These are phyloP conservation scores for Brienomyrus brachyistius DNA, from an alignment of 2,113 vertebrate genomes.

Conservation along the genomic window DNA sequence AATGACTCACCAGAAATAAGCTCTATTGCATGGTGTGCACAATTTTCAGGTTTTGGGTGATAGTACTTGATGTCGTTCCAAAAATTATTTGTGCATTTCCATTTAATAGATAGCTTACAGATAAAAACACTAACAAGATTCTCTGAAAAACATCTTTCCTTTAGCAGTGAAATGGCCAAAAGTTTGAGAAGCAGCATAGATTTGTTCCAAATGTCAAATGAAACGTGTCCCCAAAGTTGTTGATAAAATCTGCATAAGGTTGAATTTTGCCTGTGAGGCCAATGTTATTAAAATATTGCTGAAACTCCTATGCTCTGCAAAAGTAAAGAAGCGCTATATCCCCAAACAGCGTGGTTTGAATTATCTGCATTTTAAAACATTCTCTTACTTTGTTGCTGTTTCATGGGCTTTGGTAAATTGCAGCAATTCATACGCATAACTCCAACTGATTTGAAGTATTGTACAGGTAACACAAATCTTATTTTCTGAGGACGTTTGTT, in stretches of 20 bases:
- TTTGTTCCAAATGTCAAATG: not conserved
- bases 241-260: not conserved
- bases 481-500: not conserved
- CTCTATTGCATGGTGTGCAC: not conserved
- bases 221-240: not conserved
- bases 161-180: not conserved
- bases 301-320: not conserved
- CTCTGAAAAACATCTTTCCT: not conserved
- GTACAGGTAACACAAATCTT: not conserved
- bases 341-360: not conserved
- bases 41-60: not conserved
- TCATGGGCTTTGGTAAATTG: not conserved
- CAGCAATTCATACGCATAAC: not conserved
- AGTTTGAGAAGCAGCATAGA: not conserved
- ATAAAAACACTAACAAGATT: not conserved
- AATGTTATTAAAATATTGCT: not conserved
- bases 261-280: not conserved
- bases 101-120: not conserved
- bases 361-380: not conserved
- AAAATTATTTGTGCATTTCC: not conserved
- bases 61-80: not conserved
- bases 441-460: not conserved
- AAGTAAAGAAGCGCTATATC: not conserved
- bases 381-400: not conserved
- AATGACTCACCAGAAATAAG: not conserved